Conservation (phyloP, 1,140 invertebrate species). For the Dendrolimus kikuchii region DNA sequence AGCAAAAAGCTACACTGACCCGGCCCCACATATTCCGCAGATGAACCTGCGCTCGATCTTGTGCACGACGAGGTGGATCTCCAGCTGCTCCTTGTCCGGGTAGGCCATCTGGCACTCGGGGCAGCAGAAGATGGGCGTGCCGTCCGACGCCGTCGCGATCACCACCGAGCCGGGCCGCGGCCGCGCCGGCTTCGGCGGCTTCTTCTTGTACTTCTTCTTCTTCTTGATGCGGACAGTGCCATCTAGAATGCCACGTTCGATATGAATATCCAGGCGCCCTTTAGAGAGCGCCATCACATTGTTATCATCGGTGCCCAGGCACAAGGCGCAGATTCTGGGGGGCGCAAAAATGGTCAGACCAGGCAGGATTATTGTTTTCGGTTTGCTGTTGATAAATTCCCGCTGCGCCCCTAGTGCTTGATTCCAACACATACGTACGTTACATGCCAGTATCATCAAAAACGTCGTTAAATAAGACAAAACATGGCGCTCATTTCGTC, state of each 20-base stretch:
- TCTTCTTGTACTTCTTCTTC: conserved; percentile 87
- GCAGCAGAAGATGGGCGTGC: conserved; percentile 82
- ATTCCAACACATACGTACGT: no score
- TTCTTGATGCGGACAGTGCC: conserved; percentile 71
- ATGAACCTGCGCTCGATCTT: conserved; percentile 83
- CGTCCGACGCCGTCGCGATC: conserved; percentile 81
- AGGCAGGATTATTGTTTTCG: no score
- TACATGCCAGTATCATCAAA: no score
- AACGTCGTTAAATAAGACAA: no score
- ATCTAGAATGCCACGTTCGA: conserved; percentile 16
- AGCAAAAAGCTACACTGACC: conserved; percentile 26
- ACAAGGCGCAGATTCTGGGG: no score
- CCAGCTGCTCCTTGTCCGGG: conserved; percentile 82
- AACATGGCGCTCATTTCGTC: no score
- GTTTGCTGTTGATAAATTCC: no score
- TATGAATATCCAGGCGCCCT: no score
- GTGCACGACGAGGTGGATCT: conserved; percentile 82
- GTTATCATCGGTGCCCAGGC: no score
- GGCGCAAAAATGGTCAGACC: no score
- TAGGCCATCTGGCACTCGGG: conserved; percentile 87
- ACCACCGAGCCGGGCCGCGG: conserved; percentile 81
- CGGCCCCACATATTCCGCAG: conserved; percentile 74
- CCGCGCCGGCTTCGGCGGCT: conserved; percentile 81
- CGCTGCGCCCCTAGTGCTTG: no score
- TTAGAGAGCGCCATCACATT: no score